Percentiles rank a stretch among this genome's conserved stretches.
Evolutionary conservation across 2,113 vertebrate genomes (phyloP).

Genomic region (Dendropsophus ebraccatus): DNA sequence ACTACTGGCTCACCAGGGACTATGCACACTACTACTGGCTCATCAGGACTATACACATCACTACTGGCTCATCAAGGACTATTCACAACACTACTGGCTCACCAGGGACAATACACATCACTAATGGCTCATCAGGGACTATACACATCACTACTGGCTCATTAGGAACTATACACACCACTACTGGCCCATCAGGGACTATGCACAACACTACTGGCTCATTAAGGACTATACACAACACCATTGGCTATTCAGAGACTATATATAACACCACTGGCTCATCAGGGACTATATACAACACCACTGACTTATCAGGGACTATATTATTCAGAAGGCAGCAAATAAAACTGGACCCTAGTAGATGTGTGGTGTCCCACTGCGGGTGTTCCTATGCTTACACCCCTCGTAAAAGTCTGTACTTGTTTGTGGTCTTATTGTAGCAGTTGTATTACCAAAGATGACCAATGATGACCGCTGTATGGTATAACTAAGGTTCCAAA

Average conservation of each 20-base stretch:
- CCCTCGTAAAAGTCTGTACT: too few species aligned
- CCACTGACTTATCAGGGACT: background rate
- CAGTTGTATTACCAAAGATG: too few species aligned
- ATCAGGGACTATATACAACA: background rate
- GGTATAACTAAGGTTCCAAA: too few species aligned
- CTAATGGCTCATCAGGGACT: too few species aligned
- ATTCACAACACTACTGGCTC: background rate
- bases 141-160: background rate
- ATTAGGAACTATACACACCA: background rate
- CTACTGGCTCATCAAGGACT: background rate
- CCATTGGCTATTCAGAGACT: too few species aligned
- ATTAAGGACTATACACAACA: background rate
- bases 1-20: background rate
- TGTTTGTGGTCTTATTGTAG: too few species aligned
- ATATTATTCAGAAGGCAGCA: too few species aligned
- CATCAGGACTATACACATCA: background rate
- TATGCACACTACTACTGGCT: too few species aligned
- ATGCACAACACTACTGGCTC: background rate
- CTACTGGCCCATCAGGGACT: background rate
- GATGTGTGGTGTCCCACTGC: too few species aligned
- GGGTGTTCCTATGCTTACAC: too few species aligned
- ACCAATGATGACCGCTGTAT: too few species aligned
- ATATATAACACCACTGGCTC: background rate
- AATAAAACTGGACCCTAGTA: too few species aligned
- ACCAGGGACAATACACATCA: background rate